These are phyloP conservation scores for Dasyornis broadbenti DNA, from an alignment of 2,113 vertebrate genomes.

Conservation along the genomic window DNA sequence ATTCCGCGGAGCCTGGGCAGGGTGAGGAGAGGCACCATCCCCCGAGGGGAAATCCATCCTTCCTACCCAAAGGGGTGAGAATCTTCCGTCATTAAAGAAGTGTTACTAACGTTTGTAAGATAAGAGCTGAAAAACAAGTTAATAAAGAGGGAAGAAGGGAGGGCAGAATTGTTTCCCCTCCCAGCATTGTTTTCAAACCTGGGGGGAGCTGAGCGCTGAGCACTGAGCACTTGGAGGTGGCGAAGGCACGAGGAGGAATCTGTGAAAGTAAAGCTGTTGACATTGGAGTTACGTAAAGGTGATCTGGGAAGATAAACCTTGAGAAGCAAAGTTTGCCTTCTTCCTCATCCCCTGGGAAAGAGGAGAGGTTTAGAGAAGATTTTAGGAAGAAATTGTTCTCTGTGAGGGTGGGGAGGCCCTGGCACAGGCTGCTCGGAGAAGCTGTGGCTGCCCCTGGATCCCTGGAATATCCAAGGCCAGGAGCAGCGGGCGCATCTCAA, in stretches of 20 bases:
- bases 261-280: not conserved
- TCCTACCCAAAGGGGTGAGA: not conserved
- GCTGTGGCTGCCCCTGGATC: not conserved
- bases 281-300: fast-evolving
- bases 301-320: not conserved
- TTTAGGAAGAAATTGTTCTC: not conserved
- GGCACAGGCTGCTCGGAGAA: not conserved
- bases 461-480: not conserved
- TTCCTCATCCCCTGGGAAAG: not conserved
- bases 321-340: not conserved
- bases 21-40: not conserved
- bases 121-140: not conserved
- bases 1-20: not conserved
- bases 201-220: not conserved
- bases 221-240: not conserved
- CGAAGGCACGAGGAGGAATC: not conserved
- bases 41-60: not conserved
- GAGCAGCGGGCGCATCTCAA: fast-evolving
- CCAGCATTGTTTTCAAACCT: not conserved
- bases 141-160: not conserved
- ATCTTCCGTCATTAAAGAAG: not conserved
- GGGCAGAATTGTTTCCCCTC: not conserved
- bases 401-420: not conserved
- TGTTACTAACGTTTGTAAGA: not conserved
- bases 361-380: not conserved